A percentile compares a stretch with the other conserved stretches of the same genome.
Evolutionary conservation across 2,888 invertebrate species (phyloP).

Genomic region (Hydropsyche betteni): DNA sequence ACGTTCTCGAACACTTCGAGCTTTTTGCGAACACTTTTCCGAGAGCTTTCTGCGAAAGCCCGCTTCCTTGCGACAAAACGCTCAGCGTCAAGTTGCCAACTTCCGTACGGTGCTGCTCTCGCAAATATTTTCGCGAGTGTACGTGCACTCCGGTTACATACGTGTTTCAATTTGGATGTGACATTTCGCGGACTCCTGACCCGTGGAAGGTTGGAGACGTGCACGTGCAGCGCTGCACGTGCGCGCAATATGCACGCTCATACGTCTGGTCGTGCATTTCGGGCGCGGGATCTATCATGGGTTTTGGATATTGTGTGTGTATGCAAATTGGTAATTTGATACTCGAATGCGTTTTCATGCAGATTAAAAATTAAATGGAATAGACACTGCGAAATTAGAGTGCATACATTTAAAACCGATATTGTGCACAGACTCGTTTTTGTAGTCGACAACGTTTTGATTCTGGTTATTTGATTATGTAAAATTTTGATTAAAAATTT

Average conservation of each 20-base stretch:
- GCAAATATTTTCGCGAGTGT: not conserved
- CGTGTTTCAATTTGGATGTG: constrained; percentile 49
- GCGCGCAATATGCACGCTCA: constrained; percentile 33
- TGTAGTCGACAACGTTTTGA: too few species aligned
- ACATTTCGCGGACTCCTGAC: constrained; percentile 22
- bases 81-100: constrained; percentile 5
- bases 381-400: too few species aligned
- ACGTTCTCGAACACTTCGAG: too few species aligned
- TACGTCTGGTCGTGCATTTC: not conserved
- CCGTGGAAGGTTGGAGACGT: not conserved
- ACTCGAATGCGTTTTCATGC: too few species aligned
- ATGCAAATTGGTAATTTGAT: too few species aligned
- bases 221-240: constrained; percentile 21
- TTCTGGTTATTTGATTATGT: too few species aligned
- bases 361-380: too few species aligned
- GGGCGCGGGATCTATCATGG: not conserved
- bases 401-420: too few species aligned
- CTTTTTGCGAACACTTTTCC: too few species aligned
- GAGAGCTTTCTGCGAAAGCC: too few species aligned
- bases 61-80: not conserved
- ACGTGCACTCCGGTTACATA: constrained; percentile 44
- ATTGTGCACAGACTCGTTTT: too few species aligned
- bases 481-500: too few species aligned
- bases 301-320: not conserved
- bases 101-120: not conserved